A percentile compares a stretch with the other conserved stretches of the same genome.
Evolutionary conservation across 1,140 invertebrate genomes (phyloP).

Genomic region (Arctopsyche grandis): DNA sequence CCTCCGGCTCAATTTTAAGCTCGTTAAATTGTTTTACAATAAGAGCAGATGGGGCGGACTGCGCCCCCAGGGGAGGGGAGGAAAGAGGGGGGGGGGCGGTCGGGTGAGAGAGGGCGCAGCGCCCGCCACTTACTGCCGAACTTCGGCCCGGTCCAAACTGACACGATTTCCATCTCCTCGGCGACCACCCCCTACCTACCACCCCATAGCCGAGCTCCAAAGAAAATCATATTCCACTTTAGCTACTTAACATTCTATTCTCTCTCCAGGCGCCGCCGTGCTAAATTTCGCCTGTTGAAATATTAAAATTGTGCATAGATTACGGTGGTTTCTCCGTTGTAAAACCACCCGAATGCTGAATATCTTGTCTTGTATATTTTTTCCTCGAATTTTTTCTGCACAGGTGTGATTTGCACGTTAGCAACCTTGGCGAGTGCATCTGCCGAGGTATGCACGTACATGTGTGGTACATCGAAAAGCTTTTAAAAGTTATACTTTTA

Average conservation of each 20-base stretch:
- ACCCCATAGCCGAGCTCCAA: neutral
- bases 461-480: no score
- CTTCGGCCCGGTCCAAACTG: slow-evolving; percentile 48
- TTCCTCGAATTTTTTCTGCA: neutral
- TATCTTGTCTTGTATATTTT: neutral
- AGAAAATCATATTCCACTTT: slow-evolving; percentile 56
- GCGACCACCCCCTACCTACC: neutral
- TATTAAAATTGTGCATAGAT: slow-evolving; percentile 53
- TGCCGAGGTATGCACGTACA: neutral
- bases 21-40: slow-evolving; percentile 56
- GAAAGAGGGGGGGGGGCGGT: neutral
- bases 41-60: slow-evolving; percentile 47
- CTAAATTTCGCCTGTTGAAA: slow-evolving; percentile 50
- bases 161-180: slow-evolving; percentile 39
- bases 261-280: slow-evolving; percentile 34
- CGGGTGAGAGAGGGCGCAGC: neutral
- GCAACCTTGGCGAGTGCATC: slow-evolving; percentile 1
- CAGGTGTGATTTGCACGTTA: no score
- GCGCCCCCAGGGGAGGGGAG: neutral
- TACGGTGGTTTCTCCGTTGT: slow-evolving; percentile 29
- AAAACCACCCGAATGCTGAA: slow-evolving; percentile 8
- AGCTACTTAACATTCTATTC: slow-evolving; percentile 56
- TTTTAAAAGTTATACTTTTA: no score
- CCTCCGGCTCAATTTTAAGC: slow-evolving; percentile 54
- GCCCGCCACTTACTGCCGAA: slow-evolving; percentile 40